A percentile compares a stretch with the other conserved stretches of the same genome.
These are phyloP conservation scores for Myotis yumanensis DNA, from an alignment of 2,113 vertebrate species.

Conservation along the genomic window DNA sequence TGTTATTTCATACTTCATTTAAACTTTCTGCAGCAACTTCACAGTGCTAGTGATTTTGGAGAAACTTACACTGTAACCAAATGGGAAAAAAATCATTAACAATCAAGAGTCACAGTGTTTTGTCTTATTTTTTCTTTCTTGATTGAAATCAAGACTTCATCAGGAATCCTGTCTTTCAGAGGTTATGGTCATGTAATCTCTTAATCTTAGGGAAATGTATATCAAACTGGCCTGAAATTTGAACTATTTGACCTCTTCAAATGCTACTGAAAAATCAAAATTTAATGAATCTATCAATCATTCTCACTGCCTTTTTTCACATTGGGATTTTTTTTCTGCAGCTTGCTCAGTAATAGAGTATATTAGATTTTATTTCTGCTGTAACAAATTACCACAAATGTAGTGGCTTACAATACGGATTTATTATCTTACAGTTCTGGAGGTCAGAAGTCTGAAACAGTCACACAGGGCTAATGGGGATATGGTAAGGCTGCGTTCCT, in stretches of 20 bases:
- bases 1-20: conserved; percentile 50
- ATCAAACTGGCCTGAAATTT: background rate
- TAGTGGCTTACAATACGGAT: background rate
- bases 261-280: background rate
- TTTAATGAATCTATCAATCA: background rate
- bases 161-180: background rate
- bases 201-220: background rate
- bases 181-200: background rate
- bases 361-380: background rate
- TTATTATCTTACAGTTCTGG: background rate
- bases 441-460: too few species aligned
- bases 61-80: background rate
- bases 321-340: background rate
- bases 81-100: background rate
- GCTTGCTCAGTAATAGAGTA: background rate
- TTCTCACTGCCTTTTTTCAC: background rate
- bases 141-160: background rate
- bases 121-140: background rate
- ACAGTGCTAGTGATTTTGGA: background rate
- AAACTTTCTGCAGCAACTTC: conserved; percentile 4
- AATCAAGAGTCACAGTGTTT: background rate
- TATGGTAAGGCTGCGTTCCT: background rate
- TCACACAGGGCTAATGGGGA: too few species aligned
- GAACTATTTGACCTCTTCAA: background rate
- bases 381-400: background rate